Base-by-base conservation (phyloP, 1,140 invertebrate genomes). In the Apis dorsata region DNA sequence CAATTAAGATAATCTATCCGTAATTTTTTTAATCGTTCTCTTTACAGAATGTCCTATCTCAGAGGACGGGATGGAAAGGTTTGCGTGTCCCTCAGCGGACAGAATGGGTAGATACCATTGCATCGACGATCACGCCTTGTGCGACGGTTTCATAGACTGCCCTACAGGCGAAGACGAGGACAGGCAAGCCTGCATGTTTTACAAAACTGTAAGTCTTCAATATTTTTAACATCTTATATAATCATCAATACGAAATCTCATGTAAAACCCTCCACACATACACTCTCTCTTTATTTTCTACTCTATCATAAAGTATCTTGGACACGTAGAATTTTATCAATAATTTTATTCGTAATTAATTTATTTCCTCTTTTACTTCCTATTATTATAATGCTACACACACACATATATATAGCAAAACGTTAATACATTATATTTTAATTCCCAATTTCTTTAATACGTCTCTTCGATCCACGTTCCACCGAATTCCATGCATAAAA, bases 101-200 rank as follows among this genome's bases (percentile, higher is more conserved):
- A 94, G 96, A 84, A 97, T 98, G 94, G 98, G 98, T 60, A 95
- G 98, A 86, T 99, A 98, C 94, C 96, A 97, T 84, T 99, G 98
- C 94, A 99, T 99, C 94, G 98, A 99, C 93, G 98, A 99, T 94
- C 98, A 98, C 94, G 97, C 98, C 81, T 95, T 99, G 44, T 99
- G 98, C 94, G 98, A 99, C 93, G 98, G 98, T 68, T 99, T 98
- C 94, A 97, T 98, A 91, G 98, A 99, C 95, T 99, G 98, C 94
- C 98, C 98, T 44, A 96, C 96, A 83, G 98, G 97, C 74, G 98
- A 99, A 93, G 98, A 99, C 92, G 98, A 99, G 93, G 98, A 99
- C 91, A 95, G 97, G 91, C 97, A 98, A 93, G 97, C 97, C 74
- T 99, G 98, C 95, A 98, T 99, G 97, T 99, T 99, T 95, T 99